Conservation (phyloP, 2,888 invertebrate genomes). For the Hypercompe scribonia region DNA sequence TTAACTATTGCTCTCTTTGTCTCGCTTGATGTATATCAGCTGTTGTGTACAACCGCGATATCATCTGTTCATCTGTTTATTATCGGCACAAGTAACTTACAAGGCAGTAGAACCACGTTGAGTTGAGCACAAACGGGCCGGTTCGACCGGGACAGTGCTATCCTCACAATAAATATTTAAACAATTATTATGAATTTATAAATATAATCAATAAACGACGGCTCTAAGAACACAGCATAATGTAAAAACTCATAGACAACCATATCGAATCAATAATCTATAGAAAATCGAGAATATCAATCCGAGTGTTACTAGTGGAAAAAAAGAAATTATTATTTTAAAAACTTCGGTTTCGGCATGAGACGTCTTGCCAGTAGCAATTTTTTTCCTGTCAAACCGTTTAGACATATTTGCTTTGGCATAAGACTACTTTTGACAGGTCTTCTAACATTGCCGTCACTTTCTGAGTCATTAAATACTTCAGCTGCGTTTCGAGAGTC, state of each 20-base stretch:
- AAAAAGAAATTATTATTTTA: constrained; percentile 2
- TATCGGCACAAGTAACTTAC: background rate
- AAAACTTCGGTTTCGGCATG: constrained; percentile 6
- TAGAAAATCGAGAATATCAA: background rate
- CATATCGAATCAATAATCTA: too few relatives aligned
- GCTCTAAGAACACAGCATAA: too few relatives aligned
- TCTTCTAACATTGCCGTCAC: too few relatives aligned
- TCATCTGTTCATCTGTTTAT: background rate
- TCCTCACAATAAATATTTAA: too few relatives aligned
- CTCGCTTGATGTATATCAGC: background rate
- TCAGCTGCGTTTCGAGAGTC: background rate
- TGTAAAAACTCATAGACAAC: too few relatives aligned
- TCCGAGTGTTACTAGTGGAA: background rate
- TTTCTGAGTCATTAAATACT: background rate
- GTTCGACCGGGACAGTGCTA: too few relatives aligned
- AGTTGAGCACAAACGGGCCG: too few relatives aligned
- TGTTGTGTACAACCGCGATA: background rate
- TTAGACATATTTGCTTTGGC: background rate
- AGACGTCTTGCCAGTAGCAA: constrained; percentile 3
- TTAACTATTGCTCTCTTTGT: background rate
- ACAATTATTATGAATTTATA: too few relatives aligned
- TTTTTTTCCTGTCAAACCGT: background rate
- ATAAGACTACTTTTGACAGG: background rate
- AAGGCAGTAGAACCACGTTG: too few relatives aligned
- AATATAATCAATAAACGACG: too few relatives aligned